phyloP scores from a whole-genome alignment of 2,797 vertebrate genomes.

The Varecia variegata region DNA sequence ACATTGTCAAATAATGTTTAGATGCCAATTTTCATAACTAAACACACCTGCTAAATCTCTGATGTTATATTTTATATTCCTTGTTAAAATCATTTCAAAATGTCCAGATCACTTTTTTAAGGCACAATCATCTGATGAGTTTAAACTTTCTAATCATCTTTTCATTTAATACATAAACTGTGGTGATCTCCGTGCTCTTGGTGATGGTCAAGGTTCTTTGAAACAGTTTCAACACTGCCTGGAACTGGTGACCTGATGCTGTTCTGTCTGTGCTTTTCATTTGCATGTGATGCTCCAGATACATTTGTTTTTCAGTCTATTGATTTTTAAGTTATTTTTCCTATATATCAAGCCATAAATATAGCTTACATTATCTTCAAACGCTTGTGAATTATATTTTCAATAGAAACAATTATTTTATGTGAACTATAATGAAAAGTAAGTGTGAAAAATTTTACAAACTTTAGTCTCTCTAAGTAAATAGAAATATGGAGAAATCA shows the following conservation, averaged over 20 bases:
- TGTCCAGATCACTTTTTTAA: neutral
- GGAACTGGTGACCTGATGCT: no score
- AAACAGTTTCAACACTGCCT: neutral
- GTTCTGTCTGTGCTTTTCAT: neutral
- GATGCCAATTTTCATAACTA: neutral
- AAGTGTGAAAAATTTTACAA: neutral
- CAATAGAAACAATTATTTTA: conserved; percentile 42
- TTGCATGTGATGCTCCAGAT: neutral
- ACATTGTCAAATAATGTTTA: neutral
- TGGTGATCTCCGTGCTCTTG: neutral
- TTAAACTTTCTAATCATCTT: neutral
- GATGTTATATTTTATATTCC: neutral
- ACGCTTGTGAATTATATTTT: neutral
- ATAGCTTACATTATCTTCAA: conserved; percentile 8
- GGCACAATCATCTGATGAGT: neutral
- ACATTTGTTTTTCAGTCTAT: neutral
- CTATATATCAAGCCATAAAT: neutral
- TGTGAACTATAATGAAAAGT: conserved; percentile 7
- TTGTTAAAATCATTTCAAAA: neutral
- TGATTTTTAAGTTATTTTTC: conserved; percentile 26
- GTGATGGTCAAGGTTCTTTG: neutral
- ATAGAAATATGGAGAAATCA: neutral
- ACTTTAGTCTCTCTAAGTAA: conserved; percentile 22
- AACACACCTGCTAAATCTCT: neutral
- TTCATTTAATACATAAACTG: neutral